A percentile compares a stretch with the other conserved stretches of the same genome.
Conservation (phyloP, 2,797 vertebrate genomes). For the Tangara arthus region DNA sequence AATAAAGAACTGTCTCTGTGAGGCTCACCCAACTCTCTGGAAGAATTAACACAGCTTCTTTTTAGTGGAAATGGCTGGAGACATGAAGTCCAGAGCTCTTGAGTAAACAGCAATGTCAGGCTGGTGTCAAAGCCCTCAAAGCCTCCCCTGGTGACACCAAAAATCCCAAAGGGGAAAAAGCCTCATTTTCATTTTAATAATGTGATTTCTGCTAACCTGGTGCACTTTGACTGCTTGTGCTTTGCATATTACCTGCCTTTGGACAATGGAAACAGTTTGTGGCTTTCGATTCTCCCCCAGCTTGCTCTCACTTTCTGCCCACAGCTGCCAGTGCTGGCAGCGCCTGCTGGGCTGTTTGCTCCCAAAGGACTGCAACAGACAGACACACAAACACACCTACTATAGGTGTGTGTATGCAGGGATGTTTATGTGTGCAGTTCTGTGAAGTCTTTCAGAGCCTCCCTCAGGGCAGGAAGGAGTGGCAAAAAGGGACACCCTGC, state of each 20-base stretch:
- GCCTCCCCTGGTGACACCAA: rapidly evolving
- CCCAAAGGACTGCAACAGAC: not conserved
- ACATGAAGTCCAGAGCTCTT: not conserved
- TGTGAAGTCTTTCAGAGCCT: not conserved
- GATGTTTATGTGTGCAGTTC: rapidly evolving
- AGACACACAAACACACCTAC: rapidly evolving
- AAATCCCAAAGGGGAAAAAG: not conserved
- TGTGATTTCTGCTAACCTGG: not conserved
- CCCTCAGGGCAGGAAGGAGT: not conserved
- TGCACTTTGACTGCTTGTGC: not conserved
- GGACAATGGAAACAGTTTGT: constrained; percentile 19
- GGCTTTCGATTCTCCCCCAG: constrained; percentile 58
- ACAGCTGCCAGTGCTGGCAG: not conserved
- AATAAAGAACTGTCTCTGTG: not conserved
- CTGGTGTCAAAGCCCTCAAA: not conserved
- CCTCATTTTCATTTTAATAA: not conserved
- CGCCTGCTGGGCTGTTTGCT: rapidly evolving
- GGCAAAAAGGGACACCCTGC: not conserved
- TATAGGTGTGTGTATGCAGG: not conserved
- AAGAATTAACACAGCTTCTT: not conserved
- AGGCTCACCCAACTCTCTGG: rapidly evolving
- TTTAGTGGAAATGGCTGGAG: not conserved
- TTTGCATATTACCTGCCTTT: not conserved
- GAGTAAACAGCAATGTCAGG: not conserved
- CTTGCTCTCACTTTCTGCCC: not conserved